Conservation (phyloP, 2,797 vertebrate species). For the Bovichtus variegatus region DNA sequence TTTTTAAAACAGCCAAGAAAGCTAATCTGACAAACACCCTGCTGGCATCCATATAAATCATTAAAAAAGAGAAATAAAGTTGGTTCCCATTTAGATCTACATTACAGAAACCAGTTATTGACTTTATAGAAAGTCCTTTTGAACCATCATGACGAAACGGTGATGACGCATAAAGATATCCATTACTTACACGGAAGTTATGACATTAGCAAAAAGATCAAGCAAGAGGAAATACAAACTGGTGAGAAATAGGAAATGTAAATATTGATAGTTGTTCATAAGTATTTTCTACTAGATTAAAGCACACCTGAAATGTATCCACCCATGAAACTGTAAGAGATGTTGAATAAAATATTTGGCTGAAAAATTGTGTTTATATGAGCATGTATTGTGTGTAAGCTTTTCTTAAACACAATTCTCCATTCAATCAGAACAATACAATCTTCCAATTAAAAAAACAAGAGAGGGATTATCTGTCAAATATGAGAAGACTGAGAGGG, state of each 20-base stretch:
- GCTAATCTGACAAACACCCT: not conserved
- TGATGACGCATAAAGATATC: too few species aligned
- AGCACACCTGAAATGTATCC: not conserved
- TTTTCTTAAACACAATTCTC: not conserved
- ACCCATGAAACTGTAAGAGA: not conserved
- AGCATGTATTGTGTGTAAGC: conserved; percentile 12
- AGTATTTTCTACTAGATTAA: conserved; percentile 11
- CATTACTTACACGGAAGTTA: not conserved
- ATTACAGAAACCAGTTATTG: conserved; percentile 24
- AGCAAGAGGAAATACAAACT: not conserved
- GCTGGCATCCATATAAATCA: not conserved
- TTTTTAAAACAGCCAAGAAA: not conserved
- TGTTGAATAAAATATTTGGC: conserved; percentile 7
- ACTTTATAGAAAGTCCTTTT: conserved; percentile 15
- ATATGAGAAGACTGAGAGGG: not conserved
- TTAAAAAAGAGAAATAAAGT: conserved; percentile 5
- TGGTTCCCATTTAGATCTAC: not conserved
- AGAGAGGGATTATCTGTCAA: not conserved
- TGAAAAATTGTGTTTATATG: conserved; percentile 17
- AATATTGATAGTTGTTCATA: not conserved
- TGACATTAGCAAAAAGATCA: not conserved
- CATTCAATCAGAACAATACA: not conserved
- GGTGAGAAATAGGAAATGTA: not conserved
- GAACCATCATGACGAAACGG: not conserved
- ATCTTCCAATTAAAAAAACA: not conserved